Conservation (phyloP, 2,113 vertebrate genomes). For the Tragulus kanchil region DNA sequence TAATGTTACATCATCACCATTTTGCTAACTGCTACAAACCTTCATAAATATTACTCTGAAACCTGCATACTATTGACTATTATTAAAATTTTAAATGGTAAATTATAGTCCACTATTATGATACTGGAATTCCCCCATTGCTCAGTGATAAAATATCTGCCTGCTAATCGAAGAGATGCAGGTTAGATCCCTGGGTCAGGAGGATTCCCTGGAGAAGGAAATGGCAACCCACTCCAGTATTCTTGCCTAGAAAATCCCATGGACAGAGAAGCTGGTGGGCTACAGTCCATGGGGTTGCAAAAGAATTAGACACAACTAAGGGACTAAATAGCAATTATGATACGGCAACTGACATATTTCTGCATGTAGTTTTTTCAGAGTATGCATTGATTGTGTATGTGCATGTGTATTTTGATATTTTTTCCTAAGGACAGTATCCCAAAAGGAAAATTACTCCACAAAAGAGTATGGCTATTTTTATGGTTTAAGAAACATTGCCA, state of each 20-base stretch:
- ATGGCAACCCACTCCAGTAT: background rate
- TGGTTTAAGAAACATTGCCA: background rate
- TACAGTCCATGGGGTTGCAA: background rate
- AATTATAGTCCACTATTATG: background rate
- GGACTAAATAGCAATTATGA: background rate
- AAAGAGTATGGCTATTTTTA: background rate
- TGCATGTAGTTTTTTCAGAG: background rate
- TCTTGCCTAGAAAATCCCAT: background rate
- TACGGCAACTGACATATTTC: background rate
- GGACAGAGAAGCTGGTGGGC: background rate
- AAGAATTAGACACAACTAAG: background rate
- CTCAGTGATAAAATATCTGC: background rate
- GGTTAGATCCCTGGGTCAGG: background rate
- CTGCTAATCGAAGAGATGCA: background rate
- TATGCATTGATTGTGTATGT: background rate
- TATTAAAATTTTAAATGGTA: background rate
- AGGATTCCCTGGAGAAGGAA: background rate
- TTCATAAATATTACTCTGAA: conserved; percentile 27
- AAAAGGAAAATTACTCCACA: background rate
- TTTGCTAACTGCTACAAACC: background rate
- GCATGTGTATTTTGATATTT: background rate
- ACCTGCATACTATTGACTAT: background rate
- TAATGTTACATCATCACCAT: background rate
- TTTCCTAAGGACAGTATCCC: background rate
- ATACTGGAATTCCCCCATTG: background rate